Conservation (phyloP, 2,113 vertebrate genomes). For the Dromaius novaehollandiae region DNA sequence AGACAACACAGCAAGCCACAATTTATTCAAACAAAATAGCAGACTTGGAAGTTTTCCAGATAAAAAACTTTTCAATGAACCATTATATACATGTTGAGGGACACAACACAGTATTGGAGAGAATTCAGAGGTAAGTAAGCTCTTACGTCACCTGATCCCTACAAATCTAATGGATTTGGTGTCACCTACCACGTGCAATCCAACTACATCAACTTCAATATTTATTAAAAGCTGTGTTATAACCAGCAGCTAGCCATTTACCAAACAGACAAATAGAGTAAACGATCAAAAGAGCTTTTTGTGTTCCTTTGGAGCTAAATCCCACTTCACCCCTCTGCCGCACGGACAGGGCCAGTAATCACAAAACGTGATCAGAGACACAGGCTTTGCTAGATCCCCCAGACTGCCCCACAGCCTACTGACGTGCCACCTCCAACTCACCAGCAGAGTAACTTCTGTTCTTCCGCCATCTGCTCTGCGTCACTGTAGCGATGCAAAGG, state of each 20-base stretch:
- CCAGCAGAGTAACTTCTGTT: not conserved
- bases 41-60: not conserved
- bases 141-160: not conserved
- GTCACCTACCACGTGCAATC: not conserved
- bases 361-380: not conserved
- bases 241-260: not conserved
- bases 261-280: not conserved
- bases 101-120: not conserved
- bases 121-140: not conserved
- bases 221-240: not conserved
- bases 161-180: not conserved
- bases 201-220: not conserved
- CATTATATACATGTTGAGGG: accelerated
- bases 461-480: not conserved
- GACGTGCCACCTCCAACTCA: not conserved
- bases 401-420: not conserved
- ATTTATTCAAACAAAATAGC: not conserved
- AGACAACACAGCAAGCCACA: not conserved
- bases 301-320: not conserved
- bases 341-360: not conserved
- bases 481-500: not conserved
- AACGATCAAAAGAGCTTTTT: not conserved
- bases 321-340: not conserved
- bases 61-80: not conserved
- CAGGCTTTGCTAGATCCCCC: too few species aligned